These are phyloP conservation scores for Aricia agestis DNA, from an alignment of 1,140 invertebrate species.

Conservation along the genomic window DNA sequence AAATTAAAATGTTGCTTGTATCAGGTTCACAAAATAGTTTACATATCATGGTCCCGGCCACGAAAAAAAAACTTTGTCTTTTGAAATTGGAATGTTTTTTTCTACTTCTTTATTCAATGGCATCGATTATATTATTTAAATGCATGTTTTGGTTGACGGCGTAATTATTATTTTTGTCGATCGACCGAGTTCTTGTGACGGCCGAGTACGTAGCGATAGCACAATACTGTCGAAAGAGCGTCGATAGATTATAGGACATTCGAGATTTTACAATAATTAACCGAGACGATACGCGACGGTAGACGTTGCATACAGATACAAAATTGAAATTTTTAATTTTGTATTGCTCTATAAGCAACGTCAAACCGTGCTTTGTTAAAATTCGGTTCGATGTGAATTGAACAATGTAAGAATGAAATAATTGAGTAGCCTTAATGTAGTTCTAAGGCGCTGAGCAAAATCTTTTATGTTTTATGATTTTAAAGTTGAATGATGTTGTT, in stretches of 20 bases:
- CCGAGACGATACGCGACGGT: no score
- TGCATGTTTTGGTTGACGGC: constrained; percentile 14
- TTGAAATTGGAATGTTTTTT: background rate
- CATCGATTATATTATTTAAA: background rate
- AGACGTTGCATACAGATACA: no score
- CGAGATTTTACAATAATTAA: background rate
- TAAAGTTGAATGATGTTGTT: background rate
- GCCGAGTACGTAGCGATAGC: constrained; percentile 6
- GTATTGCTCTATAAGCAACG: no score
- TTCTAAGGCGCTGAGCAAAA: background rate
- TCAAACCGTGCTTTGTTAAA: no score
- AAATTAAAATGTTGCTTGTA: background rate
- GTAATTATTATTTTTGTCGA: constrained; percentile 7
- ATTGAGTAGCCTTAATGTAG: no score
- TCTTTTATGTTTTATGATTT: background rate
- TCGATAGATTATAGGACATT: background rate
- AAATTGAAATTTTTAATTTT: no score
- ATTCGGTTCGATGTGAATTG: no score
- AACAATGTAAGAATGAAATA: no score
- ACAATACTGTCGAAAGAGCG: constrained; percentile 1
- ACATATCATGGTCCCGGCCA: background rate
- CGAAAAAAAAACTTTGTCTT: background rate
- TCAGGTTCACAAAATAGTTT: background rate
- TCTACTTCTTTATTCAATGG: constrained; percentile 12
- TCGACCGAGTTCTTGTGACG: constrained; percentile 4